Evolutionary conservation across 2,113 vertebrate species (phyloP), one percentile per base, ranked within the genome.

Genomic region (Zootoca vivipara): DNA sequence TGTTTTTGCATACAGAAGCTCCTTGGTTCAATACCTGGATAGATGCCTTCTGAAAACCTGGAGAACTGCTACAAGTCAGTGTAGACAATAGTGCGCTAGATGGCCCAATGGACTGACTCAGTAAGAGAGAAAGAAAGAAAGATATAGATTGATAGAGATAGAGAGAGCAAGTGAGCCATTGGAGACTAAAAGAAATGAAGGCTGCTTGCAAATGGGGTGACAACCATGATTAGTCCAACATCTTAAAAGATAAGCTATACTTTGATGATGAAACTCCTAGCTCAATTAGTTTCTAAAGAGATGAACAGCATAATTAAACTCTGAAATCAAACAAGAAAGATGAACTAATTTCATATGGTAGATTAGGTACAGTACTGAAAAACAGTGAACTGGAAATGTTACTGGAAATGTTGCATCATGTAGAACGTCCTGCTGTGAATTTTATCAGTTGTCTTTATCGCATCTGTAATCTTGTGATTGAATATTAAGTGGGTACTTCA

Each of bases 361-460:
- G 40, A 86, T 92, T 87, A 62, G 88, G 82, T 0, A 7, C 0
- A 0, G 0, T n/a, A 64, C 74, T 86, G n/a, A 88, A 92, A 77
- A 89, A 86, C 85, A 58, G 10, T 85, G 4, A 38, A 56, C 87
- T 86, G 90, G 88, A 93, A 94, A 73, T 26, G 33, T 1, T 1
- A 42, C 91, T 70, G 46, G 86, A 93, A 93, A 88, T 62, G 72
- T 72, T 91, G 82, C 83, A 24, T 22, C 88, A 72, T 72, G 87
- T 90, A 85, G 90, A 94, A 92, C 92, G 92, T 91, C 91, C 96
- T 3, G 85, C 93, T 92, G 93, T 91, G 95, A 70, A 82, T 92
- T 95, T 94, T 94, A 94, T 89, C 91, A 93, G 73, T 75, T 92
- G 95, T 70, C 93, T 33, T 95, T 94, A 93, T 91, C 92, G 91